Percentiles rank a stretch among this genome's conserved stretches.
These are phyloP conservation scores for Natrix natrix DNA, from an alignment of 2,797 vertebrate genomes.

Conservation along the genomic window DNA sequence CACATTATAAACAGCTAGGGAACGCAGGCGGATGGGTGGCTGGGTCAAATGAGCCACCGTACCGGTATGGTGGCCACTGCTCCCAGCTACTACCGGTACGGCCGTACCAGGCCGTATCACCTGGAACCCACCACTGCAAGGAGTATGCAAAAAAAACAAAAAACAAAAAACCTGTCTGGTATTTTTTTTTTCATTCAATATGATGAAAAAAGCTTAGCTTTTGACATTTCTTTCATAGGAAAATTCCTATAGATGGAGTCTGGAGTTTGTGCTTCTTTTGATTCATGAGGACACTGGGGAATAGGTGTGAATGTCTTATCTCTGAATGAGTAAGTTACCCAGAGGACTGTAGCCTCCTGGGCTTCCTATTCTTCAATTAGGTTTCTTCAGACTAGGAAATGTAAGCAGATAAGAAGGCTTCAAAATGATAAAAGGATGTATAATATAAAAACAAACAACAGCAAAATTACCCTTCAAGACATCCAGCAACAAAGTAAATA, in stretches of 20 bases:
- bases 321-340: neutral
- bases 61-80: no score
- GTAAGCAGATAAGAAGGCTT: neutral
- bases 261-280: neutral
- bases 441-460: neutral
- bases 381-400: neutral
- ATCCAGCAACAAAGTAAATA: neutral
- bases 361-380: neutral
- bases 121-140: no score
- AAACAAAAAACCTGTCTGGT: neutral
- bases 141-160: neutral
- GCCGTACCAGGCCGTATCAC: no score
- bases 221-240: neutral
- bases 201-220: neutral
- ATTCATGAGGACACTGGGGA: neutral
- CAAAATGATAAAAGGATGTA: neutral
- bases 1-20: no score
- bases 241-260: neutral
- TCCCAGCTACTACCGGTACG: no score
- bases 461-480: neutral
- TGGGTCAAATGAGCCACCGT: no score
- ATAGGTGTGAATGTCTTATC: neutral
- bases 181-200: neutral
- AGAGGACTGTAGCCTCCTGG: neutral
- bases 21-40: no score